Percentiles rank a stretch among this genome's conserved stretches.
phyloP scores from a whole-genome alignment of 1,140 invertebrate genomes.

The Hypothenemus hampei region DNA sequence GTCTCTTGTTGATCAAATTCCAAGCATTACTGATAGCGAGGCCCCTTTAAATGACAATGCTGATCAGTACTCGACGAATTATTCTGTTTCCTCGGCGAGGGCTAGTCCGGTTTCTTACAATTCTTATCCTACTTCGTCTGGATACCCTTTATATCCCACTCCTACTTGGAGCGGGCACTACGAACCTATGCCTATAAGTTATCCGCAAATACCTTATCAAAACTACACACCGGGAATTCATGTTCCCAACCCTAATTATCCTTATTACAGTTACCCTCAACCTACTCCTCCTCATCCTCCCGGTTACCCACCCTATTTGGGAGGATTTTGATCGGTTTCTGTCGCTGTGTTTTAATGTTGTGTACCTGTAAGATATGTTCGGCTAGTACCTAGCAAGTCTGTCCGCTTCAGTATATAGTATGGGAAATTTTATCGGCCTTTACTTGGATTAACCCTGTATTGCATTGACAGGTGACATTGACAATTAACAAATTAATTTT shows the following conservation, averaged over 20 bases:
- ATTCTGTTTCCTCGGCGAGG: constrained; percentile 34
- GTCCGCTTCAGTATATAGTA: constrained; percentile 44
- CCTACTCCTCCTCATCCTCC: constrained; percentile 48
- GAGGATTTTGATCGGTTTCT: constrained; percentile 53
- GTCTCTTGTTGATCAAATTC: constrained; percentile 86
- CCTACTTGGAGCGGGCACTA: constrained; percentile 44
- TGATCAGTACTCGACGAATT: constrained; percentile 41
- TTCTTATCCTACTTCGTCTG: constrained; percentile 39
- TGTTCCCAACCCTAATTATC: constrained; percentile 53
- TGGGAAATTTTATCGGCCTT: constrained; percentile 28
- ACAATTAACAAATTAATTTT: no score
- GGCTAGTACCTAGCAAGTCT: constrained; percentile 48
- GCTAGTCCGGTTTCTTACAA: constrained; percentile 43
- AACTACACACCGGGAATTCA: constrained; percentile 48
- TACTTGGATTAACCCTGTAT: no score
- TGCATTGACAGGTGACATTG: no score
- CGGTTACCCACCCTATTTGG: constrained; percentile 49
- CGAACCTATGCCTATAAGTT: constrained; percentile 42
- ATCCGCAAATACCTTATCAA: constrained; percentile 45
- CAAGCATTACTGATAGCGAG: constrained; percentile 71
- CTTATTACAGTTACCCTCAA: constrained; percentile 48
- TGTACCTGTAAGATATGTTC: constrained; percentile 49
- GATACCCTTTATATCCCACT: constrained; percentile 43
- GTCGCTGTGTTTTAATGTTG: constrained; percentile 47
- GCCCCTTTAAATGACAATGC: constrained; percentile 36